phyloP scores from a whole-genome alignment of 2,888 invertebrate species.

The Octonoba sinensis region DNA sequence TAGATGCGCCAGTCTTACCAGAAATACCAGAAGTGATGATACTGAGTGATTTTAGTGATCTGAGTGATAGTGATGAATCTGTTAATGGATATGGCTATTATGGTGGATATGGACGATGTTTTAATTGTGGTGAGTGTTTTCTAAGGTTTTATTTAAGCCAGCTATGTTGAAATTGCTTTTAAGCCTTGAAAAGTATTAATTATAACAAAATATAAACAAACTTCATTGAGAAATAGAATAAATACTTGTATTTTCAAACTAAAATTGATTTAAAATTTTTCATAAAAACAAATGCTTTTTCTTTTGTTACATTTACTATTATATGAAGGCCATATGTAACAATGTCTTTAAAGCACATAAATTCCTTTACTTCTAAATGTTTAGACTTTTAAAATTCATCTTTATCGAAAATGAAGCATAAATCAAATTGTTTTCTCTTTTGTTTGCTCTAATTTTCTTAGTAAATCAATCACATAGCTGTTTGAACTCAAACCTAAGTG shows the following conservation, averaged over 20 bases:
- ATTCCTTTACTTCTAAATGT: too few relatives aligned
- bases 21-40: background rate
- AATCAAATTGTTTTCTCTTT: too few relatives aligned
- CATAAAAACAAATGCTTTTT: background rate
- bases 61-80: constrained; percentile 68
- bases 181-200: background rate
- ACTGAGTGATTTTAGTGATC: background rate
- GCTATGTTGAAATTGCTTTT: background rate
- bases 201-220: background rate
- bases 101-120: constrained; percentile 70
- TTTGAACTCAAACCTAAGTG: too few relatives aligned
- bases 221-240: too few relatives aligned
- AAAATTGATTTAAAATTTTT: background rate
- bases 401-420: too few relatives aligned
- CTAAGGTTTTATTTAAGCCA: background rate
- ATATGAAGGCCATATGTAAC: too few relatives aligned
- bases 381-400: too few relatives aligned
- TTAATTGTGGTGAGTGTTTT: constrained; percentile 46
- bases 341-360: too few relatives aligned
- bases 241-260: background rate
- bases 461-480: too few relatives aligned
- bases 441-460: too few relatives aligned
- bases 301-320: background rate
- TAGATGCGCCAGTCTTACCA: background rate
- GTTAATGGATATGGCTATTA: constrained; percentile 70